Conservation (phyloP, 2,797 vertebrate species). For the Sylvia borin region DNA sequence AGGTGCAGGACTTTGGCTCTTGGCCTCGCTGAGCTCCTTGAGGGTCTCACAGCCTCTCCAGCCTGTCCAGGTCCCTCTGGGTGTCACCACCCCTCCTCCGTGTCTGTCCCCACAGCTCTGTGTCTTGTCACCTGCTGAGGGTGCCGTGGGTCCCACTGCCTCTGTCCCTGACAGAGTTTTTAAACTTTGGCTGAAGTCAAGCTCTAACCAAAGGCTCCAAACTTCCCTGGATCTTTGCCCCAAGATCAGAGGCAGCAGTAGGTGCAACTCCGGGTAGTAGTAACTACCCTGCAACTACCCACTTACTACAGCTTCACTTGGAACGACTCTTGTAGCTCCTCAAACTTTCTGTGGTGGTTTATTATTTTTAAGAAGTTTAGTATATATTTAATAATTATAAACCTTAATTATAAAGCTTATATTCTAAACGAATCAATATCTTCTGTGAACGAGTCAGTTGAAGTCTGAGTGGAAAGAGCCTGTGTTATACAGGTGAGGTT, state of each 20-base stretch:
- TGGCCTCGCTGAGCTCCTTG: fast-evolving
- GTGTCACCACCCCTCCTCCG: neutral
- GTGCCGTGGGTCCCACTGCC: neutral
- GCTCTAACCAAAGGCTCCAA: neutral
- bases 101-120: fast-evolving
- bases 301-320: neutral
- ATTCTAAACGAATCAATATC: neutral
- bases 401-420: neutral
- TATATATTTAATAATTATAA: neutral
- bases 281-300: neutral
- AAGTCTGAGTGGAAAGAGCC: neutral
- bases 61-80: neutral
- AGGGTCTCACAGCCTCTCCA: neutral
- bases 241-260: neutral
- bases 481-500: neutral
- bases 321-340: neutral
- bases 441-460: neutral
- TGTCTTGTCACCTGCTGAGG: neutral
- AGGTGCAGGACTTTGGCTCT: neutral
- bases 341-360: neutral
- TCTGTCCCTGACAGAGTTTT: neutral
- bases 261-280: neutral
- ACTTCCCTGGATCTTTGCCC: neutral
- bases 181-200: neutral
- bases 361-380: neutral